Evolutionary conservation across 2,797 vertebrate genomes (phyloP).

Genomic region (Denticeps clupeoides): DNA sequence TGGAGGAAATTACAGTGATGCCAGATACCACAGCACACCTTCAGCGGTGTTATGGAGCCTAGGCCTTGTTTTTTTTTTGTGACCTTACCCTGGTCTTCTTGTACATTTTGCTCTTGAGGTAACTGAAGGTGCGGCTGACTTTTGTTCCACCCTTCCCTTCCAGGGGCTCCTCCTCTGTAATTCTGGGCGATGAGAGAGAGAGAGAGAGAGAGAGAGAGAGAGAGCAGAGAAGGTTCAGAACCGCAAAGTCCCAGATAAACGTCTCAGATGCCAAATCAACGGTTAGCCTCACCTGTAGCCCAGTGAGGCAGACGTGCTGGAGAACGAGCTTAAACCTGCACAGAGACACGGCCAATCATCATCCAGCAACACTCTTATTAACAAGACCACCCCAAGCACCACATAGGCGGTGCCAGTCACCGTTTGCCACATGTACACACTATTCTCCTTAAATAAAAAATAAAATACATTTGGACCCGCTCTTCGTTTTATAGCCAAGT

Average conservation of each 20-base stretch:
- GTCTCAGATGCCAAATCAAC: background rate
- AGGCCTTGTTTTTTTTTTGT: no score
- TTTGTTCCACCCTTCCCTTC: slow-evolving; percentile 77
- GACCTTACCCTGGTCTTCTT: slow-evolving; percentile 86
- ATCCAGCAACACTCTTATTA: background rate
- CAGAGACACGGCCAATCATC: background rate
- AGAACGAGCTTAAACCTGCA: slow-evolving; percentile 63
- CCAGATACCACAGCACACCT: no score
- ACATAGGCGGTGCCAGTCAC: no score
- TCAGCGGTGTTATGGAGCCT: no score
- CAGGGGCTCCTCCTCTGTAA: slow-evolving; percentile 77
- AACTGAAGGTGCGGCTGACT: slow-evolving; percentile 97
- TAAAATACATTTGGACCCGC: no score
- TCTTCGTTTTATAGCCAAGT: no score
- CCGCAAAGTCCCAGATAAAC: no score
- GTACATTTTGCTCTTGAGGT: slow-evolving; percentile 97
- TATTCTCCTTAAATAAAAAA: no score
- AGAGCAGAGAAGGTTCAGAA: no score
- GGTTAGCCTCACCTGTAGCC: slow-evolving; percentile 70
- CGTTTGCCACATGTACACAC: no score
- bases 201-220: no score
- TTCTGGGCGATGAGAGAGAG: slow-evolving; percentile 45
- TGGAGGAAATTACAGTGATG: no score
- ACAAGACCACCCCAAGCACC: background rate
- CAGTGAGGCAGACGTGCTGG: slow-evolving; percentile 56